phyloP scores from a whole-genome alignment of 1,140 invertebrate species.

The Apolygus lucorum region DNA sequence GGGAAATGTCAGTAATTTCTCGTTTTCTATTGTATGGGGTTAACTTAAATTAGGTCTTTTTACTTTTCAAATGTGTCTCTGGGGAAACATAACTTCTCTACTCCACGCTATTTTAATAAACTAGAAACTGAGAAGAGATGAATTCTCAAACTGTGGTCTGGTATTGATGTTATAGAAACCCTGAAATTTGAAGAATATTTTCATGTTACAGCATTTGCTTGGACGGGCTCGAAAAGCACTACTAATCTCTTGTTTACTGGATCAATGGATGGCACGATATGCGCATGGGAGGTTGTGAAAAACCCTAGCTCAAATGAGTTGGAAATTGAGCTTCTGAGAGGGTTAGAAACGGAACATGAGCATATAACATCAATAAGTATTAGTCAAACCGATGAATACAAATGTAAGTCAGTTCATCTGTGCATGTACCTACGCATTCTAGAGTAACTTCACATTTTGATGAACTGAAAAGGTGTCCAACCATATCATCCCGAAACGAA shows the following conservation, averaged over 20 bases:
- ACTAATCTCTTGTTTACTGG: conserved; percentile 2
- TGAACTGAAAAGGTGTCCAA: no score
- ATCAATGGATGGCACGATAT: not conserved
- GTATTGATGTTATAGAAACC: no score
- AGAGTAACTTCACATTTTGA: not conserved
- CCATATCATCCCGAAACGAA: no score
- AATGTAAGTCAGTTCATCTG: not conserved
- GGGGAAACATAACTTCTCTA: no score
- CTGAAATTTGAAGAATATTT: no score
- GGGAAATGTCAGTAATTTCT: no score
- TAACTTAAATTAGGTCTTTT: no score
- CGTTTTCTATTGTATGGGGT: no score
- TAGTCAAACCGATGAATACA: conserved; percentile 2
- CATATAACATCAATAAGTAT: not conserved
- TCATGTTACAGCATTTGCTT: not conserved
- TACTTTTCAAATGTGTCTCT: no score
- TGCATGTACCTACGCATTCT: not conserved
- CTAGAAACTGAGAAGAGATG: no score
- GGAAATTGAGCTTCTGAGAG: conserved; percentile 2
- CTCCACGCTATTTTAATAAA: no score
- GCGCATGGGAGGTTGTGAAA: not conserved
- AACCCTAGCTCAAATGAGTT: not conserved
- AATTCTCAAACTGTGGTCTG: no score
- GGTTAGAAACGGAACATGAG: not conserved
- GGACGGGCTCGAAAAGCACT: not conserved